phyloP scores from a whole-genome alignment of 2,113 vertebrate species.

The Cheirogaleus medius region DNA sequence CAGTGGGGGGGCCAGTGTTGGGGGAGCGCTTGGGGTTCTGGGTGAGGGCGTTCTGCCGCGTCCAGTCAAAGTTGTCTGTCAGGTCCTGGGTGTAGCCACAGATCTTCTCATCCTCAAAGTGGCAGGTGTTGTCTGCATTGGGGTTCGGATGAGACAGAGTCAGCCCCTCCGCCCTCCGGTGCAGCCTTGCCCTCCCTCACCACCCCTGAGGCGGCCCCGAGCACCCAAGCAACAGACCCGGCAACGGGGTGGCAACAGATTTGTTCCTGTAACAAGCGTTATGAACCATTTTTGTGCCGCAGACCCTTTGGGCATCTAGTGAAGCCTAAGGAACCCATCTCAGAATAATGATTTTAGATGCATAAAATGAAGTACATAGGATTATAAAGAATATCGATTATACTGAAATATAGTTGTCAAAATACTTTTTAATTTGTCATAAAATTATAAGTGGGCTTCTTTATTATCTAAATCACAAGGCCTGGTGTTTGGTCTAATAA shows the following conservation, averaged over 20 bases:
- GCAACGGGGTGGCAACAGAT: background rate
- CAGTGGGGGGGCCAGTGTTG: conserved; percentile 94
- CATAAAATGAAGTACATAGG: background rate
- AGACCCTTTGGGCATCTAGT: background rate
- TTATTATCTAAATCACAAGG: conserved; percentile 17
- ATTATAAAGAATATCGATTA: conserved; percentile 58
- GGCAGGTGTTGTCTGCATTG: conserved; percentile 90
- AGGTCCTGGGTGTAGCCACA: conserved; percentile 97
- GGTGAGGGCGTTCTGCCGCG: conserved; percentile 93
- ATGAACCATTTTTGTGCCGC: background rate
- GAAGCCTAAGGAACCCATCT: background rate
- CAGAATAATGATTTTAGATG: conserved; percentile 1
- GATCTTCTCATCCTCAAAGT: conserved; percentile 95
- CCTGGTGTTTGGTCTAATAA: background rate
- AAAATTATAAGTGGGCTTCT: background rate
- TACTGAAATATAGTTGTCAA: conserved; percentile 51
- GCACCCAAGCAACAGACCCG: too few relatives aligned
- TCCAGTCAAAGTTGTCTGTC: conserved; percentile 97
- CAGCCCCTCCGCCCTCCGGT: background rate
- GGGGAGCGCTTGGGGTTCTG: conserved; percentile 95
- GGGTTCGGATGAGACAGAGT: background rate
- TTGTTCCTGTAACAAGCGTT: background rate
- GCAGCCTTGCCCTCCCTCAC: background rate
- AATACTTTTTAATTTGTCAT: background rate
- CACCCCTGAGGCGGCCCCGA: background rate